A percentile compares a stretch with the other conserved stretches of the same genome.
Conservation (phyloP, 2,888 invertebrate species). For the Acleris emargana region DNA sequence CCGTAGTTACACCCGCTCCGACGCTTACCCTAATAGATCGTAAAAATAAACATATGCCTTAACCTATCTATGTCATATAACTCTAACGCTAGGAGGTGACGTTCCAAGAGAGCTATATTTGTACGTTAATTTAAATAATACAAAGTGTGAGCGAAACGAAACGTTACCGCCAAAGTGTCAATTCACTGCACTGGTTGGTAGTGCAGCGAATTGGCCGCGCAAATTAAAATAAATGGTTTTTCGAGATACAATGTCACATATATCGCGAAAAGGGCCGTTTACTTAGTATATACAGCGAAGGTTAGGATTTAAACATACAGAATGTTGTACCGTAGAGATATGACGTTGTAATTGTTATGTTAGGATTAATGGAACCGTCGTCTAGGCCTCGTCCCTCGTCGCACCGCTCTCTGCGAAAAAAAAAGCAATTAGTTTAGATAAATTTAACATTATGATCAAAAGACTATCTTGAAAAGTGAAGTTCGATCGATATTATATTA, state of each 20-base stretch:
- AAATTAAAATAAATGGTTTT: conserved; percentile 31
- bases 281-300: conserved; percentile 25
- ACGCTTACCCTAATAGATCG: conserved; percentile 40
- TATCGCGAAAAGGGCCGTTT: conserved; percentile 21
- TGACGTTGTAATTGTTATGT: conserved; percentile 53
- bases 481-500: too few relatives aligned
- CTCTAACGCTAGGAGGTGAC: conserved; percentile 74
- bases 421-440: too few relatives aligned
- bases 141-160: conserved; percentile 49
- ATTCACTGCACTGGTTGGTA: conserved; percentile 60
- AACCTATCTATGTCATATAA: conserved; percentile 48
- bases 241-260: conserved; percentile 33
- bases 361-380: conserved; percentile 60
- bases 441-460: too few relatives aligned
- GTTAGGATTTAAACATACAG: conserved; percentile 42
- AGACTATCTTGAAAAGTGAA: too few relatives aligned
- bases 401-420: conserved; percentile 59
- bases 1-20: conserved; percentile 40
- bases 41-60: conserved; percentile 58
- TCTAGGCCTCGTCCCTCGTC: conserved; percentile 72
- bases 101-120: conserved; percentile 60
- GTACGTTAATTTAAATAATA: conserved; percentile 50
- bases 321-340: conserved; percentile 53
- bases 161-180: conserved; percentile 51
- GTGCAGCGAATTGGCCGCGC: conserved; percentile 50